Evolutionary conservation across 2,797 vertebrate species (phyloP), one percentile per base, ranked within the genome.

Genomic region (Pseudopleuronectes americanus): DNA sequence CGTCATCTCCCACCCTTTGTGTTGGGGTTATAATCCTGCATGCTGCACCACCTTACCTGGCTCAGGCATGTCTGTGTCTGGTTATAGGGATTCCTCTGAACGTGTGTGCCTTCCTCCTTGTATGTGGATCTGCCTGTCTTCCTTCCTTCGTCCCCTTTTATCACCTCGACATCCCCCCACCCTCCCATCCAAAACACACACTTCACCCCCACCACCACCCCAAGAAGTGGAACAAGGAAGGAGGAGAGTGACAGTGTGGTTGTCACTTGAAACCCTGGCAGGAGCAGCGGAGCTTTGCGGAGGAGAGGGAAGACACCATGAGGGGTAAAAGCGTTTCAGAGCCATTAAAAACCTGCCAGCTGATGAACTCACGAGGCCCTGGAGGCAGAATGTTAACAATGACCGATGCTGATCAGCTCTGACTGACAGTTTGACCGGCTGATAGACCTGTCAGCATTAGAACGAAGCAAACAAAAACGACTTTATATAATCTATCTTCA

Each of bases 201-300:
- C 65, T 67, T 74, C 81, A 71, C 43, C 38, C 22, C 21, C 80
- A 74, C 51, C 80, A 68, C 22, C 36, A 16, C 26, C 67, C 53
- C 63, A 48, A 71, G 72, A 74, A 69, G 74, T 68, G 83, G 76
- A 87, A 83, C 77, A 79, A 88, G 73, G 84, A 84, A 85, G 68
- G 80, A 72, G 64, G 73, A 84, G 64, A 85, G 82, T 43, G 84
- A 89, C 84, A 84, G 83, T 84, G 84, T 56, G 74, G 77, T 57
- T 90, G 93, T 91, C 88, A 95, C 89, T 81, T 90, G 94, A 95
- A 92, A 94, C 91, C 92, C 76, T 84, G 81, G 88, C 87, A 88
- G 81, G 76, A 89, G 80, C 85, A 62, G 62, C 69, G 41, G 68
- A 64, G 79, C 77, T 83, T 73, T 71, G 76, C 77, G 84, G 76